Conservation (phyloP, 2,888 invertebrate species). For the Oasisia sp. region DNA sequence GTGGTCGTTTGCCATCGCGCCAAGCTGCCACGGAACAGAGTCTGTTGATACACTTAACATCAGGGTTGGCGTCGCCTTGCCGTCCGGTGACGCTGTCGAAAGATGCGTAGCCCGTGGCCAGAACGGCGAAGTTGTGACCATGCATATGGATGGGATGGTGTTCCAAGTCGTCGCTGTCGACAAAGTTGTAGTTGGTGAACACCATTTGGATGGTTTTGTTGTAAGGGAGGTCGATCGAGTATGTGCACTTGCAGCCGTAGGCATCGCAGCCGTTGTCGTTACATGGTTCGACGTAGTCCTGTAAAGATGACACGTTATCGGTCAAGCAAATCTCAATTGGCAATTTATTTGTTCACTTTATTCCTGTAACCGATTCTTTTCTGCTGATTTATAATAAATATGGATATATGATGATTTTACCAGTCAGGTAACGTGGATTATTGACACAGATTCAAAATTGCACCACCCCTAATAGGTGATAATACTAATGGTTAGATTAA, state of each 20-base stretch:
- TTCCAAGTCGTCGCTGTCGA: background rate
- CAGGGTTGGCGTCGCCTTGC: constrained; percentile 41
- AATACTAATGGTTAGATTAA: too few species aligned
- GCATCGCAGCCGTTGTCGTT: constrained; percentile 20
- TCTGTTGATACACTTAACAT: constrained; percentile 46
- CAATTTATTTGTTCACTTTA: too few species aligned
- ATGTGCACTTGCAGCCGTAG: constrained; percentile 47
- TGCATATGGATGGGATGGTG: constrained; percentile 59
- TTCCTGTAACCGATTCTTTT: too few species aligned
- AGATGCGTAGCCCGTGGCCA: constrained; percentile 53
- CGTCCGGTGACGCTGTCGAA: constrained; percentile 29
- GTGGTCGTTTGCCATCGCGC: constrained; percentile 49
- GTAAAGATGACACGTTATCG: constrained; percentile 24
- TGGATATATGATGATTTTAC: too few species aligned
- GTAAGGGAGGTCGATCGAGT: constrained; percentile 43
- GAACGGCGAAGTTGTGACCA: constrained; percentile 57
- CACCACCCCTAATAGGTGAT: too few species aligned
- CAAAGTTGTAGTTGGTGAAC: constrained; percentile 38
- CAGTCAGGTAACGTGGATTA: too few species aligned
- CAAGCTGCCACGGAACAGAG: constrained; percentile 51
- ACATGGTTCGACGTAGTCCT: constrained; percentile 17
- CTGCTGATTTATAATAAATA: too few species aligned
- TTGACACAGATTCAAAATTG: too few species aligned
- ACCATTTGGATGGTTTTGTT: constrained; percentile 53
- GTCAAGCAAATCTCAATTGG: constrained; percentile 22